These are phyloP conservation scores for Drosophila pseudotalamancana DNA, from an alignment of 2,888 invertebrate species.

Conservation along the genomic window DNA sequence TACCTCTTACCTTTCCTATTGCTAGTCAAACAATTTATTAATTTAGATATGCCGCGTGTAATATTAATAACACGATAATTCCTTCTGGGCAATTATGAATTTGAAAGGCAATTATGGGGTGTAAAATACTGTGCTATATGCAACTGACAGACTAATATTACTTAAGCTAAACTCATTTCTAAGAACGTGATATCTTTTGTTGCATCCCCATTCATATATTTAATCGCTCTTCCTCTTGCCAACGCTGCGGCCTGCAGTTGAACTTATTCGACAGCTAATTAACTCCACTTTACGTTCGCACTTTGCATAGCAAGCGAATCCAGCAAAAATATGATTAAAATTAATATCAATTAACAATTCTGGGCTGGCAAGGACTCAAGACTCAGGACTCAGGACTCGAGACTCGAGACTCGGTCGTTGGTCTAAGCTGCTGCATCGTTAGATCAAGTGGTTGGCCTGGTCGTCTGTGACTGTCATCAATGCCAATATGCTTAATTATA, in stretches of 20 bases:
- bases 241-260: not conserved
- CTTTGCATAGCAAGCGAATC: constrained; percentile 13
- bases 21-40: too few relatives aligned
- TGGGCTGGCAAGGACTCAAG: constrained; percentile 21
- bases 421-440: constrained; percentile 20
- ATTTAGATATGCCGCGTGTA: too few relatives aligned
- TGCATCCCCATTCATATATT: too few relatives aligned
- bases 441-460: constrained; percentile 62
- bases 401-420: constrained; percentile 17
- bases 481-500: constrained; percentile 57
- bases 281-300: constrained; percentile 22
- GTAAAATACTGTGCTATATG: too few relatives aligned
- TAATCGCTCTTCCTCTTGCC: not conserved
- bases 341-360: constrained; percentile 66
- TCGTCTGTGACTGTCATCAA: constrained; percentile 63
- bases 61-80: too few relatives aligned
- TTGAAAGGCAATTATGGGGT: too few relatives aligned
- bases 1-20: too few relatives aligned
- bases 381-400: too few relatives aligned
- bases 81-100: too few relatives aligned
- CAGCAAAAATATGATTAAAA: constrained; percentile 60
- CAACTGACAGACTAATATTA: too few relatives aligned
- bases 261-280: constrained; percentile 29
- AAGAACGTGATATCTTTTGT: too few relatives aligned
- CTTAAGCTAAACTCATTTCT: too few relatives aligned